Evolutionary conservation across 2,888 invertebrate genomes (phyloP).

Genomic region (Odontomyia ornata): DNA sequence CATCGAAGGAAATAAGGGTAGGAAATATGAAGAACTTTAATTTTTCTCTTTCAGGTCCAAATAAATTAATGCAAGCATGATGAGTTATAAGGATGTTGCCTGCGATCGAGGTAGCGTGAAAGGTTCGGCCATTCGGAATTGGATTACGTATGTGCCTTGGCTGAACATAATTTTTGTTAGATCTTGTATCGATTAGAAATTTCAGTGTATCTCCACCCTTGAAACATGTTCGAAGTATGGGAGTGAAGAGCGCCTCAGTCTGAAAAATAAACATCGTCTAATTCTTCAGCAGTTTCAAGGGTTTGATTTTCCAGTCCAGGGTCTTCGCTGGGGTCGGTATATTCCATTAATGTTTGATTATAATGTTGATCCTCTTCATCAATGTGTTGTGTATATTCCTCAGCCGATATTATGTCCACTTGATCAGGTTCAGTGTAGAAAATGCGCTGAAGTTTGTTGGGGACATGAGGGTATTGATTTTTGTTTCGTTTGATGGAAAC

Average conservation of each 20-base stretch:
- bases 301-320: not conserved
- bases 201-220: conserved; percentile 6
- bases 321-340: not conserved
- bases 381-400: not conserved
- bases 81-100: conserved; percentile 9
- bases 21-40: conserved; percentile 5
- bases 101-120: not conserved
- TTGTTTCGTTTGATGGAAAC: not conserved
- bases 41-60: conserved; percentile 11
- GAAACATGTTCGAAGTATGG: conserved; percentile 3
- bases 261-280: conserved; percentile 30
- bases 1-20: conserved; percentile 18
- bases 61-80: not conserved
- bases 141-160: conserved; percentile 17
- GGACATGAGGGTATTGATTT: not conserved
- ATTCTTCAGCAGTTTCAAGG: not conserved
- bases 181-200: conserved; percentile 17
- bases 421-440: conserved; percentile 4
- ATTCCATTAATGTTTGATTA: not conserved
- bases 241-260: conserved; percentile 26
- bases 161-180: conserved; percentile 2
- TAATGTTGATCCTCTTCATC: conserved; percentile 7
- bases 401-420: not conserved
- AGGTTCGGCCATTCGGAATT: not conserved
- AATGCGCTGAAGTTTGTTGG: not conserved